phyloP scores from a whole-genome alignment of 2,888 invertebrate genomes.

The Teleiodes luculella region DNA sequence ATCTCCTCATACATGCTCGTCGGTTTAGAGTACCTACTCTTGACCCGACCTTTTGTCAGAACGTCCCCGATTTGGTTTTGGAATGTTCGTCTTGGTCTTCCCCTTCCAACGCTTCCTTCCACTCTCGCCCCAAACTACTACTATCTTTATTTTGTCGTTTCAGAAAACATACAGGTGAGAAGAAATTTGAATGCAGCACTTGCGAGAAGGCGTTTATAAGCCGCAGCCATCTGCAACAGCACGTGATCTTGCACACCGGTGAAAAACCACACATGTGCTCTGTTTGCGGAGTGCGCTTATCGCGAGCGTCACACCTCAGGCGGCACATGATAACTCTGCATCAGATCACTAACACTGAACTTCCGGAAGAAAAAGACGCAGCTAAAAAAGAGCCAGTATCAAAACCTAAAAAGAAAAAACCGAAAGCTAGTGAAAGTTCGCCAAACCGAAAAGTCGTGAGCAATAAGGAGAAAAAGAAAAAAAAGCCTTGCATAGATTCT shows the following conservation, averaged over 20 bases:
- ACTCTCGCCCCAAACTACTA: too few relatives aligned
- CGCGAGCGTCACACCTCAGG: conserved; percentile 63
- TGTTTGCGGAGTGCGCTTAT: conserved; percentile 57
- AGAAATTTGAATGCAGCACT: conserved; percentile 62
- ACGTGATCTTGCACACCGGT: conserved; percentile 58
- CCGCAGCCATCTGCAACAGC: conserved; percentile 66
- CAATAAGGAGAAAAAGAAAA: too few relatives aligned
- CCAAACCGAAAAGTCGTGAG: too few relatives aligned
- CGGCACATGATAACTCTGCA: conserved; percentile 47
- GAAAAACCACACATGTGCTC: conserved; percentile 60
- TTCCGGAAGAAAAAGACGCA: background rate
- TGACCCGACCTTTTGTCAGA: too few relatives aligned
- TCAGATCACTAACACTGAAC: background rate
- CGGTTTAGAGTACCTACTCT: too few relatives aligned
- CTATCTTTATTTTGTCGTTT: conserved; percentile 26
- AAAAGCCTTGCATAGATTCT: conserved; percentile 15
- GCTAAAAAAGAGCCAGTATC: background rate
- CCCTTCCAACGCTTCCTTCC: too few relatives aligned
- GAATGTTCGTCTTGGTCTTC: too few relatives aligned
- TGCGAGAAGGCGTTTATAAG: conserved; percentile 67
- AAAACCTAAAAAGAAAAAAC: background rate
- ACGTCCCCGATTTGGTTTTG: too few relatives aligned
- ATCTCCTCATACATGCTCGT: too few relatives aligned
- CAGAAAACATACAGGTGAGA: conserved; percentile 72
- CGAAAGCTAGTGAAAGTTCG: too few relatives aligned